Conservation (phyloP, 2,888 invertebrate genomes). For the Choreutis nemorana region DNA sequence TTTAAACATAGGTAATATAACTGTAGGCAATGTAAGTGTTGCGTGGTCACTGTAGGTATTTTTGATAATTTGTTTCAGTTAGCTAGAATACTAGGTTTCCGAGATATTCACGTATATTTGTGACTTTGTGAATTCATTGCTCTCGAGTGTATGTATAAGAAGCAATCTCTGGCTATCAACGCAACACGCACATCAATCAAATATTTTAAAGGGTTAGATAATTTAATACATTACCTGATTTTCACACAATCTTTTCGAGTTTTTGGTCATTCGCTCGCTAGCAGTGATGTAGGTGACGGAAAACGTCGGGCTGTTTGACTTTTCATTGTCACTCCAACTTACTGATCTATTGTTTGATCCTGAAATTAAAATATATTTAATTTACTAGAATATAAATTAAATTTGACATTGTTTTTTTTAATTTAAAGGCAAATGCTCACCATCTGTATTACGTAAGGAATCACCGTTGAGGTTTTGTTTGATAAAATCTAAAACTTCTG, state of each 20-base stretch:
- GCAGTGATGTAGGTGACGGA: constrained; percentile 72
- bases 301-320: constrained; percentile 48
- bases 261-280: constrained; percentile 71
- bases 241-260: constrained; percentile 72
- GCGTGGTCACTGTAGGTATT: too few species aligned
- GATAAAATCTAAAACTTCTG: constrained; percentile 75
- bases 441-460: constrained; percentile 21
- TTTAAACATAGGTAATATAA: background rate
- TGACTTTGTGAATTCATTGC: too few species aligned
- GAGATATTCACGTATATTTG: too few species aligned
- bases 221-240: constrained; percentile 67
- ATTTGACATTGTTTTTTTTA: too few species aligned
- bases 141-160: too few species aligned
- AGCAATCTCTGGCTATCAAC: too few species aligned
- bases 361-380: constrained; percentile 8
- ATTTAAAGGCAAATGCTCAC: constrained; percentile 19
- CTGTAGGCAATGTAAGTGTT: too few species aligned
- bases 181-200: too few species aligned
- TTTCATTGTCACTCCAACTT: constrained; percentile 37
- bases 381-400: too few species aligned
- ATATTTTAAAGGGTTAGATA: background rate
- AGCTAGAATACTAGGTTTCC: too few species aligned
- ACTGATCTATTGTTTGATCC: constrained; percentile 18
- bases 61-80: too few species aligned
- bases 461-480: constrained; percentile 69